Evolutionary conservation across 2,797 vertebrate species (phyloP).

Genomic region (Pachyuromys duprasi): DNA sequence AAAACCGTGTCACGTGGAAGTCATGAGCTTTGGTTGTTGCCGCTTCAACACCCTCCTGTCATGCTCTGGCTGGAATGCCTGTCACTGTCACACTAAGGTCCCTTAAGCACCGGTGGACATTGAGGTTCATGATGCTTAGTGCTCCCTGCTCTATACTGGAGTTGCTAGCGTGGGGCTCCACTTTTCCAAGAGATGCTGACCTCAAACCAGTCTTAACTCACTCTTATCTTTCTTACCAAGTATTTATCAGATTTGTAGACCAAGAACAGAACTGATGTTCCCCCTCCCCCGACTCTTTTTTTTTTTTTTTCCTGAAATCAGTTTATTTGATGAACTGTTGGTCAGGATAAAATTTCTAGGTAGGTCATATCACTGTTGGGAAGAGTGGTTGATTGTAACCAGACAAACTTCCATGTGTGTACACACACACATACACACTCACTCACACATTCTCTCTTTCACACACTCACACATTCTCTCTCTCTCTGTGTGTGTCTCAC

Average conservation of each 20-base stretch:
- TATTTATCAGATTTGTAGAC: slow-evolving; percentile 17
- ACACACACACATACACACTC: background rate
- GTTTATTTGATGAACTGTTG: background rate
- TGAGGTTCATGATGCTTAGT: background rate
- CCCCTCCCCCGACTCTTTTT: background rate
- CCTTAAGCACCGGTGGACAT: background rate
- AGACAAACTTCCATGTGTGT: background rate
- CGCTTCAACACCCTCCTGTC: background rate
- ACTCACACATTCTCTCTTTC: background rate
- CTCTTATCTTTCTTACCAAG: background rate
- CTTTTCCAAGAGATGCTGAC: background rate
- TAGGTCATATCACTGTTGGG: background rate
- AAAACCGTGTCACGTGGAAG: background rate
- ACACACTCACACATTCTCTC: no score
- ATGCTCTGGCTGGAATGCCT: background rate
- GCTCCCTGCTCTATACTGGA: background rate
- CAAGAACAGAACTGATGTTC: slow-evolving; percentile 8
- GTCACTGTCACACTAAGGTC: background rate
- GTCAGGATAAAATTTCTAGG: background rate
- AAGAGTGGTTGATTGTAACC: background rate
- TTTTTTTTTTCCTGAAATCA: background rate
- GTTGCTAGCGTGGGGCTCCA: background rate
- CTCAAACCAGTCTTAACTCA: background rate
- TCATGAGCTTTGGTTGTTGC: background rate
- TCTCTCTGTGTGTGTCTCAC: background rate